phyloP scores from a whole-genome alignment of 2,113 vertebrate species.

The Willisornis vidua region DNA sequence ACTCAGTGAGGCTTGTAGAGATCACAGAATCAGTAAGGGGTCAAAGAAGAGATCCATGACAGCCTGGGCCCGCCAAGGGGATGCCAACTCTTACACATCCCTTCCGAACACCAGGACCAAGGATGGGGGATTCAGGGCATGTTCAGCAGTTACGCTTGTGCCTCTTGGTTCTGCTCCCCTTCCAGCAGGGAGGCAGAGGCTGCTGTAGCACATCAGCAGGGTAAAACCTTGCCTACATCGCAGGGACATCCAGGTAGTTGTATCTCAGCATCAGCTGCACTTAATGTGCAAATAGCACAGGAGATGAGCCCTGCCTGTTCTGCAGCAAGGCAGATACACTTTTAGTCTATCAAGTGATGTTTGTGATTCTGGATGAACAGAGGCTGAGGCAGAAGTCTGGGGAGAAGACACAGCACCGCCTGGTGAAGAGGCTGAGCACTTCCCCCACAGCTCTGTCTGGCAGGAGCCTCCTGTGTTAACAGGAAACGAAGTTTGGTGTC shows the following conservation, averaged over 20 bases:
- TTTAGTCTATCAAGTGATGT: neutral
- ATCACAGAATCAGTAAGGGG: neutral
- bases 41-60: neutral
- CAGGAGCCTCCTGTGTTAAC: neutral
- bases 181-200: neutral
- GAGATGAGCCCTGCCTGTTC: neutral
- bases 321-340: neutral
- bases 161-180: neutral
- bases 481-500: neutral
- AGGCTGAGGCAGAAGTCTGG: neutral
- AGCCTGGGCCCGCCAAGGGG: neutral
- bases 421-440: neutral
- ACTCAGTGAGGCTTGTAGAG: neutral
- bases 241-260: neutral
- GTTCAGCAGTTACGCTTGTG: accelerated
- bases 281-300: neutral
- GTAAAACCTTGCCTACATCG: neutral
- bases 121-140: neutral
- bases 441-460: neutral
- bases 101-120: neutral
- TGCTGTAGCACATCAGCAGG: neutral
- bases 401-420: neutral
- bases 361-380: neutral
- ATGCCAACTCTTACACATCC: neutral
- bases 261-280: neutral